Evolutionary conservation across 2,888 invertebrate species (phyloP).

Genomic region (Drosophila leonis): DNA sequence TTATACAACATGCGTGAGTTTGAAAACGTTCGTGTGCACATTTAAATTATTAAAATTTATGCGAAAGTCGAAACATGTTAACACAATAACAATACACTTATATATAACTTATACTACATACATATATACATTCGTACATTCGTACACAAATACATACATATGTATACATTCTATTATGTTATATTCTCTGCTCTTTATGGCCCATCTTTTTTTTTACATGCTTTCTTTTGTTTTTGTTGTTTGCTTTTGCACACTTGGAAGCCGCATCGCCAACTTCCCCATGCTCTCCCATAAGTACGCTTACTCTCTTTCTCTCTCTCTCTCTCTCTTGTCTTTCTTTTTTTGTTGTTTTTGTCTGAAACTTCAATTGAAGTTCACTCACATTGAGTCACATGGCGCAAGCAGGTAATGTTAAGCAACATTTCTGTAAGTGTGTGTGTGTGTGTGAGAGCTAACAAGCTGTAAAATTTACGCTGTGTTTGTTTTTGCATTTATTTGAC

Average conservation of each 20-base stretch:
- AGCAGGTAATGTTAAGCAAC: conserved; percentile 11
- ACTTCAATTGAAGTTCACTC: conserved; percentile 57
- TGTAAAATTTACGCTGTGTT: conserved; percentile 28
- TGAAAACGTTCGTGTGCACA: conserved; percentile 37
- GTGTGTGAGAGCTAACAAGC: neutral
- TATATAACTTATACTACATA: conserved; percentile 2
- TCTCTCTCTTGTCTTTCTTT: neutral
- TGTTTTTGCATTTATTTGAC: conserved; percentile 8
- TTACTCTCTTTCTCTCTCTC: conserved; percentile 1
- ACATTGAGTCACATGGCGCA: conserved; percentile 20
- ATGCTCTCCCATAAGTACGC: conserved; percentile 14
- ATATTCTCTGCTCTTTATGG: conserved; percentile 32
- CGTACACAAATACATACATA: conserved; percentile 9
- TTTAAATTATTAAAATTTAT: conserved; percentile 70
- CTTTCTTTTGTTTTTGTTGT: conserved; percentile 32
- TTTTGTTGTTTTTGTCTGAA: conserved; percentile 18
- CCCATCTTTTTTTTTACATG: conserved; percentile 25
- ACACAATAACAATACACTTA: conserved; percentile 8
- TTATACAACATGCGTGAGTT: conserved; percentile 34
- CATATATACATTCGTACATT: conserved; percentile 3
- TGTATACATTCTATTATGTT: conserved; percentile 35
- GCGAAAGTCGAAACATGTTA: conserved; percentile 36
- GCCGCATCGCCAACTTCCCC: conserved; percentile 9
- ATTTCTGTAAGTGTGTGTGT: conserved; percentile 1
- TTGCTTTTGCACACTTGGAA: conserved; percentile 15